Evolutionary conservation across 2,888 invertebrate genomes (phyloP), one percentile per base, ranked within the genome.

Genomic region (Trichacis sp.): DNA sequence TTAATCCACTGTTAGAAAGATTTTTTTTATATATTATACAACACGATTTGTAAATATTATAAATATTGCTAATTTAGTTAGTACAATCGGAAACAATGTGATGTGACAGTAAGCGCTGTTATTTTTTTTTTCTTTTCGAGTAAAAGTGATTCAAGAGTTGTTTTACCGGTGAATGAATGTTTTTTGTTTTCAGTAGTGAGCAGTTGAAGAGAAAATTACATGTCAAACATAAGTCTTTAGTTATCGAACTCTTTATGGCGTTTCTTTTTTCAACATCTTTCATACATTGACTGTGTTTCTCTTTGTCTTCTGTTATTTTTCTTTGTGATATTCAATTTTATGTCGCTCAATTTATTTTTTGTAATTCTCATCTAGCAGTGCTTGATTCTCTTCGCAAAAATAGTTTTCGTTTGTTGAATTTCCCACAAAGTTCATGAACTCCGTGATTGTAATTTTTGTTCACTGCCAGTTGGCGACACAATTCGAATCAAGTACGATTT

Each of bases 21-120:
- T 65, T 72, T 63, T 69, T 69, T 76, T 74, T 70, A 69, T 75
- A 69, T 70, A 65, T 62, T 48, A 58, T 63, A 65, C 61, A 71
- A 65, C 63, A 60, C 72, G 60, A 68, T 72, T 67, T 79, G 77
- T 79, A 77, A 72, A 80, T 79, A 77, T 56, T 76, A 74, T 74
- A 72, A 70, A 77, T 75, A 76, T 68, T 69, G 67, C 63, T 63
- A 66, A 69, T 65, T 47, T 59, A 47, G 53, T 58, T 65, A 56
- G 19, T 61, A 67, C 38, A 62, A 70, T 73, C 64, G 58, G 64
- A 64, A 51, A 71, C 59, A 69, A 69, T 71, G 74, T 74, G 71
- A 75, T 75, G 46, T 69, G 66, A 43, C 51, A 64, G 66, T 52
- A 42, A 52, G 57, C 66, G 64, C 61, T 70, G 66, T 56, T 53